phyloP scores from a whole-genome alignment of 2,113 vertebrate genomes.

The Strigops habroptila region DNA sequence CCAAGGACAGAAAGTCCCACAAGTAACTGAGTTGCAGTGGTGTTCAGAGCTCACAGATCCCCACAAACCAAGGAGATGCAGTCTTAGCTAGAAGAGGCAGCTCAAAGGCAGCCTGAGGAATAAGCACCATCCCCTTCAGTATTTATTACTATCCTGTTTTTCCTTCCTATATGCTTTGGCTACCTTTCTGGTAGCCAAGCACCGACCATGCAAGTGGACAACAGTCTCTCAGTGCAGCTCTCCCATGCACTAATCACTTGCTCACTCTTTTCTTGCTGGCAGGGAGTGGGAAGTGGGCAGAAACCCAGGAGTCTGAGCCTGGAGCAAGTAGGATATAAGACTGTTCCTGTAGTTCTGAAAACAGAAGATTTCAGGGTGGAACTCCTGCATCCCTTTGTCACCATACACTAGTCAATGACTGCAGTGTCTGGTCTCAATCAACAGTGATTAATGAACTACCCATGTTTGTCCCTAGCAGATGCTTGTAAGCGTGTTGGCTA shows the following conservation, averaged over 20 bases:
- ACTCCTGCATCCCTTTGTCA: not conserved
- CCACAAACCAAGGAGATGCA: not conserved
- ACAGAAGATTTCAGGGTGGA: not conserved
- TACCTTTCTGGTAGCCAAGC: not conserved
- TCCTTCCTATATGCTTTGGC: not conserved
- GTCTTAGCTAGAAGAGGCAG: not conserved
- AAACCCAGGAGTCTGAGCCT: not conserved
- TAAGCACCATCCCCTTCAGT: not conserved
- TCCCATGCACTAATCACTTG: not conserved
- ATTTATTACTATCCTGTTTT: not conserved
- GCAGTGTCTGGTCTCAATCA: not conserved
- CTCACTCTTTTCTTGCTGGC: not conserved
- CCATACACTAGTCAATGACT: not conserved
- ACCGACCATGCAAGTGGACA: not conserved
- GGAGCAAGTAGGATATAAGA: not conserved
- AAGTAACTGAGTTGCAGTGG: not conserved
- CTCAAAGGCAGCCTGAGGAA: not conserved
- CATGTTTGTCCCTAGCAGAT: not conserved
- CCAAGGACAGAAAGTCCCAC: not conserved
- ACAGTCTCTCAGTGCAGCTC: not conserved
- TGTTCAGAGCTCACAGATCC: not conserved
- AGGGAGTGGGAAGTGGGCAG: not conserved
- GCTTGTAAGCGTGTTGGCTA: not conserved
- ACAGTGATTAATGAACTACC: not conserved
- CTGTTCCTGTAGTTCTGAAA: not conserved